phyloP scores from a whole-genome alignment of 53 echinoderm and acorn worm species.

The Hippasteria phrygiana region DNA sequence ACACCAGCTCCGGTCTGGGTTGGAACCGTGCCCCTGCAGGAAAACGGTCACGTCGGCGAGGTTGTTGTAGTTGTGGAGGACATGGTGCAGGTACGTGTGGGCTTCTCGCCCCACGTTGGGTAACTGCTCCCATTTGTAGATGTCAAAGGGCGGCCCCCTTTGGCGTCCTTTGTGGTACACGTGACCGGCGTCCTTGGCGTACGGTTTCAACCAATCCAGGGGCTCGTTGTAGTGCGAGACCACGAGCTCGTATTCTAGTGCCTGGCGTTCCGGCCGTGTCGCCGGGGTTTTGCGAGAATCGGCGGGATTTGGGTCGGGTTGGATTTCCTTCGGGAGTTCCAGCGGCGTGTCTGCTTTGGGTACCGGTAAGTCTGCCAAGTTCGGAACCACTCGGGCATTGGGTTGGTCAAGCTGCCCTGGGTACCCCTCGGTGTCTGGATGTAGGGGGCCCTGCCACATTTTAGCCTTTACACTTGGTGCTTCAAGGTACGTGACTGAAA shows the following conservation, averaged over 20 bases:
- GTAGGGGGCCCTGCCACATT: too few relatives aligned
- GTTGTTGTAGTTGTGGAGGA: conserved; percentile 52
- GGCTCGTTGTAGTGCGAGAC: conserved; percentile 54
- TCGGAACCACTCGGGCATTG: neutral
- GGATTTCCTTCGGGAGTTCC: too few relatives aligned
- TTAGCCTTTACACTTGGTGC: too few relatives aligned
- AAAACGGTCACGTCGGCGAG: conserved; percentile 46
- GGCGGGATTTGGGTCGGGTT: neutral
- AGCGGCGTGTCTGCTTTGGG: neutral
- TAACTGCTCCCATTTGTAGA: conserved; percentile 37
- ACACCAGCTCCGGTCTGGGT: neutral
- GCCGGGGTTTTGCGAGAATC: too few relatives aligned
- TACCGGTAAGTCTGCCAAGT: neutral
- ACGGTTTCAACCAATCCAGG: conserved; percentile 44
- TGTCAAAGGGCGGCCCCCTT: conserved; percentile 28
- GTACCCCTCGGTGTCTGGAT: too few relatives aligned
- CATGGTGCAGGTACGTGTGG: conserved; percentile 53
- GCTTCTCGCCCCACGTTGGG: conserved; percentile 58
- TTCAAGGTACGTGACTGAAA: too few relatives aligned
- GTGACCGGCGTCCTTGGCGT: conserved; percentile 17
- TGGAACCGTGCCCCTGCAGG: conserved; percentile 19
- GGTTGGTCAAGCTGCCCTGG: too few relatives aligned
- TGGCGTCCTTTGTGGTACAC: conserved; percentile 58
- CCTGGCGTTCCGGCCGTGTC: neutral
- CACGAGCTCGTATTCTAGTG: conserved; percentile 38